These are phyloP conservation scores for Ypsolopha scabrella DNA, from an alignment of 2,888 invertebrate genomes.

Conservation along the genomic window DNA sequence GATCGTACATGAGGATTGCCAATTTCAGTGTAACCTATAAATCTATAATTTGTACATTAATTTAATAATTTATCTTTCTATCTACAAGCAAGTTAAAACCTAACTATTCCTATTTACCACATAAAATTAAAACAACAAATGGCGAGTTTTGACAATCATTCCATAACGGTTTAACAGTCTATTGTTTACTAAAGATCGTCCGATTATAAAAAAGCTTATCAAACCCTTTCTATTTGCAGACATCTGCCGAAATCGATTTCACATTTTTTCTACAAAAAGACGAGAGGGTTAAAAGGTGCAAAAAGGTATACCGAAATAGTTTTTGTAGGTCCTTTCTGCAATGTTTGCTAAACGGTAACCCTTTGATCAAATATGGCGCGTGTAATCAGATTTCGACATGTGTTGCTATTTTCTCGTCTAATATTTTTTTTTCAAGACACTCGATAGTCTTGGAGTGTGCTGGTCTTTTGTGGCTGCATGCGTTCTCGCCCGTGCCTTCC, in stretches of 20 bases:
- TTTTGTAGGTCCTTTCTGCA: conserved; percentile 33
- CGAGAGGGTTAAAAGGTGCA: conserved; percentile 35
- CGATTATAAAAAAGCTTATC: conserved; percentile 43
- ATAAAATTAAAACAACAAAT: conserved; percentile 8
- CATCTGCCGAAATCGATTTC: conserved; percentile 69
- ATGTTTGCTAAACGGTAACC: conserved; percentile 59
- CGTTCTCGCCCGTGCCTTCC: conserved; percentile 56
- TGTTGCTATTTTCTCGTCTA: conserved; percentile 44
- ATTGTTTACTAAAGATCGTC: conserved; percentile 49
- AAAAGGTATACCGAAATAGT: conserved; percentile 42
- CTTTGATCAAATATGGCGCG: conserved; percentile 57
- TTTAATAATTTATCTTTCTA: too few species aligned
- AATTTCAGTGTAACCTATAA: too few species aligned
- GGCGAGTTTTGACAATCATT: conserved; percentile 49
- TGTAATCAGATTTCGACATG: conserved; percentile 69
- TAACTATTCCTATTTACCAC: too few species aligned
- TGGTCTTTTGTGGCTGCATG: conserved; percentile 56
- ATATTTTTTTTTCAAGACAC: conserved; percentile 51
- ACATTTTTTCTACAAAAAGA: conserved; percentile 60
- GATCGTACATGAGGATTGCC: too few species aligned
- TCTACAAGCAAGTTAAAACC: too few species aligned
- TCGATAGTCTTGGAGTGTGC: conserved; percentile 62
- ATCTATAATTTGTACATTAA: too few species aligned
- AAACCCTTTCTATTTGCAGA: conserved; percentile 64
- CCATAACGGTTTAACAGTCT: conserved; percentile 44